Evolutionary conservation across 30 jellyfish, hydroid and myxozoan genomes (phyloP).

Genomic region (Chrysaora quinquecirrha): DNA sequence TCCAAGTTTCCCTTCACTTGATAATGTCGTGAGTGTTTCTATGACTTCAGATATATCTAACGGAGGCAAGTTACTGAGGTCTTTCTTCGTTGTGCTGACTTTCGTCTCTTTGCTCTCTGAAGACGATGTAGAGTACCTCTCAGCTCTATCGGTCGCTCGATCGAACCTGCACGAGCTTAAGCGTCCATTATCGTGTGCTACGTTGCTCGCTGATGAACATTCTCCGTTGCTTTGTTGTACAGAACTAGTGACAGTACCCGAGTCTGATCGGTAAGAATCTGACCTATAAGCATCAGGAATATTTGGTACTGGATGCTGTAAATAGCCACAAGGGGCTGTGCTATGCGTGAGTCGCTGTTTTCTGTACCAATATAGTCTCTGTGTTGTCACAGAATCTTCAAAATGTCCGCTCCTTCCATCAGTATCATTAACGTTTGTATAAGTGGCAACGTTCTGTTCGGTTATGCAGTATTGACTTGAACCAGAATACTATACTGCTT

Average conservation of each 20-base stretch:
- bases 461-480: too few species aligned
- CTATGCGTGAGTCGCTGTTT: conserved; percentile 74
- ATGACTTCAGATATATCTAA: conserved; percentile 84
- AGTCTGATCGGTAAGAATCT: too few species aligned
- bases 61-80: conserved; percentile 76
- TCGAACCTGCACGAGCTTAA: conserved; percentile 73
- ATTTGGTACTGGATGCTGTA: conserved; percentile 50
- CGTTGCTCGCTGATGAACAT: not conserved
- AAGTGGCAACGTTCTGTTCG: too few species aligned
- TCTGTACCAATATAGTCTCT: conserved; percentile 78
- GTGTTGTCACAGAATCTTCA: conserved; percentile 79
- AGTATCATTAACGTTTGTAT: not conserved
- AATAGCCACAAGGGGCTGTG: conserved; percentile 40
- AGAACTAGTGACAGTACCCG: not conserved
- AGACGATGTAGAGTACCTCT: not conserved
- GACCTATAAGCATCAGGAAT: conserved; percentile 35
- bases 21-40: conserved; percentile 77
- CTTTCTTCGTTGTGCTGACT: conserved; percentile 33
- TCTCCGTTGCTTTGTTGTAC: not conserved
- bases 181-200: conserved; percentile 19
- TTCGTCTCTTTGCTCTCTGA: conserved; percentile 11
- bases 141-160: conserved; percentile 34
- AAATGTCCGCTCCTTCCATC: conserved; percentile 65
- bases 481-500: not conserved
- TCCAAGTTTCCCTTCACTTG: conserved; percentile 75